Evolutionary conservation across 2,113 vertebrate genomes (phyloP).

Genomic region (Trichechus manatus): DNA sequence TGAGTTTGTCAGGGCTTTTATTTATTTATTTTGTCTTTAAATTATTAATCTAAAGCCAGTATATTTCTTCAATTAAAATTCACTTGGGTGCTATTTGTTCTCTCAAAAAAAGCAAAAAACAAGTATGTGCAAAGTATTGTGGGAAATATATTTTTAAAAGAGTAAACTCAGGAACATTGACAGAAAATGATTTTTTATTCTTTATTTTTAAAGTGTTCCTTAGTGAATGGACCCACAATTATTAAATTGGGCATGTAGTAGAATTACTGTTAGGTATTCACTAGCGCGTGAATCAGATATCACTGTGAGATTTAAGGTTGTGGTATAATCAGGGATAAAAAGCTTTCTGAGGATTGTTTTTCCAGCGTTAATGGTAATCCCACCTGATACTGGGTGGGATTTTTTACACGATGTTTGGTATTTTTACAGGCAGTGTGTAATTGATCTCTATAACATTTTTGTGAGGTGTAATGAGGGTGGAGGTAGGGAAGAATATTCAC

Average conservation of each 20-base stretch:
- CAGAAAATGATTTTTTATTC: background rate
- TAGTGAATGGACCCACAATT: background rate
- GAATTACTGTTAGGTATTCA: background rate
- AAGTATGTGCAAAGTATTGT: background rate
- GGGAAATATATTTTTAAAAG: conserved; percentile 19
- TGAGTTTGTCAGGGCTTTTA: conserved; percentile 30
- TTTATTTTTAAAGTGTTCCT: background rate
- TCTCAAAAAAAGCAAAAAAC: background rate
- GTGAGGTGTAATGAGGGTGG: background rate
- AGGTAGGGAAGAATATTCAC: background rate
- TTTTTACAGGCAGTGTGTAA: background rate
- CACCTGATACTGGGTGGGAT: background rate
- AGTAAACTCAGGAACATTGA: background rate
- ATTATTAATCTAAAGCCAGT: conserved; percentile 33
- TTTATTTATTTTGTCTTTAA: background rate
- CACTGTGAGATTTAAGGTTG: background rate
- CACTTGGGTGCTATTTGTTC: background rate
- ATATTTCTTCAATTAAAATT: conserved; percentile 49
- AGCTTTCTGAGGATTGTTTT: background rate
- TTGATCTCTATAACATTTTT: background rate
- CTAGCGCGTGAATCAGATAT: background rate
- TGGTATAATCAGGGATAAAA: background rate
- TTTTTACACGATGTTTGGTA: background rate
- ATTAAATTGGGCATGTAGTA: background rate
- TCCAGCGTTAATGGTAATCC: background rate